phyloP scores from a whole-genome alignment of 1,140 invertebrate genomes.

The Piezodorus guildinii region DNA sequence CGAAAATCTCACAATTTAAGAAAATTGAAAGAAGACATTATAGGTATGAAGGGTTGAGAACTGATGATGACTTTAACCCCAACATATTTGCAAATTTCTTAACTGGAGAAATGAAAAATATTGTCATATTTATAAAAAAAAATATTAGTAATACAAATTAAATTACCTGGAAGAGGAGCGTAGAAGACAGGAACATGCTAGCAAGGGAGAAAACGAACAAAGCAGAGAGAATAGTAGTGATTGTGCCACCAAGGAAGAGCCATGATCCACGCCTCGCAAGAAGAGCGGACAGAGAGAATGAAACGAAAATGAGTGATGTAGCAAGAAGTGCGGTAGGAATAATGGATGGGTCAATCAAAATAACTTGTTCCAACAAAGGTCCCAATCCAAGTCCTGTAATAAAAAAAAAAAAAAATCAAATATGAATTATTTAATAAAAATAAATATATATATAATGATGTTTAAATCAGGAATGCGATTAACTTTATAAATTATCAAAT shows the following conservation, averaged over 20 bases:
- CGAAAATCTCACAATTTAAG: too few species aligned
- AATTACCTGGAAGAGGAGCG: constrained; percentile 66
- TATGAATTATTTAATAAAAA: background rate
- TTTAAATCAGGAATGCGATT: background rate
- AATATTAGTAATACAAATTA: background rate
- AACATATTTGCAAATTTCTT: too few species aligned
- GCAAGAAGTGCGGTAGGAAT: constrained; percentile 77
- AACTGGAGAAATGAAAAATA: too few species aligned
- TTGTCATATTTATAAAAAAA: too few species aligned
- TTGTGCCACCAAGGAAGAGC: constrained; percentile 68
- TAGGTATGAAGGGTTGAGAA: too few species aligned
- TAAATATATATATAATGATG: background rate
- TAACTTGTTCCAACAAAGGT: constrained; percentile 64
- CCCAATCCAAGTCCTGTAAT: constrained; percentile 64
- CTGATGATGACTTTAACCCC: too few species aligned
- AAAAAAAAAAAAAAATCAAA: constrained; percentile 26
- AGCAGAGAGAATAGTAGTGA: constrained; percentile 69
- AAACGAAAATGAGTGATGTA: constrained; percentile 78
- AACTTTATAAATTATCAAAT: background rate
- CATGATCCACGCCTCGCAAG: constrained; percentile 72
- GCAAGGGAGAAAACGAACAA: constrained; percentile 26
- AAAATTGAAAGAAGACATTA: too few species aligned
- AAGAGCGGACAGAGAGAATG: constrained; percentile 78
- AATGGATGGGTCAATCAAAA: constrained; percentile 68
- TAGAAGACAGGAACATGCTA: constrained; percentile 31